Evolutionary conservation across 2,797 vertebrate species (phyloP).

Genomic region (Enteromius fasciolatus): DNA sequence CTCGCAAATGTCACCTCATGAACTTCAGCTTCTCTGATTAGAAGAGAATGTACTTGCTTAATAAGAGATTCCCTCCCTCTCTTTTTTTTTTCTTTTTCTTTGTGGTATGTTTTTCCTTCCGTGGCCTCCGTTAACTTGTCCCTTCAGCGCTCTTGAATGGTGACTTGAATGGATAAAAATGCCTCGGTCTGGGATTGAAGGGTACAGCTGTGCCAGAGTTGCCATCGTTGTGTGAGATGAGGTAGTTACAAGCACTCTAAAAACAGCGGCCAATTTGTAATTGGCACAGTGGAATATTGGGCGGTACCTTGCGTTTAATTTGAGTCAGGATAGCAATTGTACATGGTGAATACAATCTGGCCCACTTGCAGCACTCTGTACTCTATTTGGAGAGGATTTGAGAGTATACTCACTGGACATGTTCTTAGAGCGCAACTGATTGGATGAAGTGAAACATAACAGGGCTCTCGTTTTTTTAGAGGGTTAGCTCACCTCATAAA

Average conservation of each 20-base stretch:
- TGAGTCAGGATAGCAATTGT: neutral
- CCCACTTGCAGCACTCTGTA: neutral
- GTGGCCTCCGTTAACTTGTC: neutral
- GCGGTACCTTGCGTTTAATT: neutral
- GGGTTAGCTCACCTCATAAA: neutral
- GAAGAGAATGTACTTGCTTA: slow-evolving; percentile 29
- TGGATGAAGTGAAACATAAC: neutral
- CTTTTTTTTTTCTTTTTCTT: neutral
- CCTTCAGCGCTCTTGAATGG: neutral
- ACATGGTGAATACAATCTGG: neutral
- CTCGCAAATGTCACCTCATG: slow-evolving; percentile 51
- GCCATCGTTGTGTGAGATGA: neutral
- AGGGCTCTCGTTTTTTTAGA: neutral
- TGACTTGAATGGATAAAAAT: slow-evolving; percentile 7
- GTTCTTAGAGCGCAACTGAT: neutral
- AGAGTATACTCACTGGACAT: neutral
- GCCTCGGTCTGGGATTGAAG: slow-evolving; percentile 1
- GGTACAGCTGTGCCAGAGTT: slow-evolving; percentile 5
- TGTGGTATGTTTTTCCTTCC: neutral
- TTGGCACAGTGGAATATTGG: slow-evolving; percentile 2
- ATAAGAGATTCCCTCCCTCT: neutral
- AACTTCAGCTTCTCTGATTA: slow-evolving; percentile 48
- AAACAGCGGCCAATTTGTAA: neutral
- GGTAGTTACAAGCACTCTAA: neutral
- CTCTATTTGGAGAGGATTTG: neutral